Evolutionary conservation across 53 echinoderm and acorn worm genomes (phyloP).

Genomic region (Zoroaster sp.): DNA sequence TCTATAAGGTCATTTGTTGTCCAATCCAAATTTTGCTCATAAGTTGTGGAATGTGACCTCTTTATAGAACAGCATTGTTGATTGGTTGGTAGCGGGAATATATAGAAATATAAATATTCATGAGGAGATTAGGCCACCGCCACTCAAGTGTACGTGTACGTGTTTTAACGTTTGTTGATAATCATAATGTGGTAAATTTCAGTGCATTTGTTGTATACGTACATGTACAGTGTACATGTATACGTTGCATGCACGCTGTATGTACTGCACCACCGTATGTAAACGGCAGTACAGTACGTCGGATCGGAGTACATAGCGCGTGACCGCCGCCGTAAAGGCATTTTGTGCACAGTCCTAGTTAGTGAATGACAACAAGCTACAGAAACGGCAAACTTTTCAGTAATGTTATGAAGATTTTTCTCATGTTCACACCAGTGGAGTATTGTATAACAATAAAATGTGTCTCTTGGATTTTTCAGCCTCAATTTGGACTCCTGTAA

Average conservation of each 20-base stretch:
- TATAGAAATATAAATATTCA: slow-evolving; percentile 36
- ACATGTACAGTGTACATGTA: background rate
- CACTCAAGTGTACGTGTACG: slow-evolving; percentile 36
- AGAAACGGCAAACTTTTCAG: background rate
- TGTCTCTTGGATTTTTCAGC: slow-evolving; percentile 43
- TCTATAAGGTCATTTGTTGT: slow-evolving; percentile 10
- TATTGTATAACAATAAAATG: background rate
- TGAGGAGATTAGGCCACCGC: slow-evolving; percentile 48
- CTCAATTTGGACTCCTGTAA: slow-evolving; percentile 1
- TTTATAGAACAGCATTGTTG: slow-evolving; percentile 3
- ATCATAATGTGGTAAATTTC: background rate
- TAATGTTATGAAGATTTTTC: background rate
- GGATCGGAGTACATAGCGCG: background rate
- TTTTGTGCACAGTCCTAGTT: background rate
- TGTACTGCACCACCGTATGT: too few relatives aligned
- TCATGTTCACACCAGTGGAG: background rate
- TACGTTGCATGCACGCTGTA: background rate
- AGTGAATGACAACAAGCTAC: background rate
- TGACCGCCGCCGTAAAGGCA: background rate
- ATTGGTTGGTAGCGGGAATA: background rate
- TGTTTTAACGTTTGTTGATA: background rate
- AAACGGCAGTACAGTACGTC: background rate
- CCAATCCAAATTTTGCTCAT: slow-evolving; percentile 20
- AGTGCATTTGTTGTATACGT: background rate
- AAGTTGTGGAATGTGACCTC: slow-evolving; percentile 19